phyloP scores from a whole-genome alignment of 2,797 vertebrate species.

The Taeniopygia guttata region DNA sequence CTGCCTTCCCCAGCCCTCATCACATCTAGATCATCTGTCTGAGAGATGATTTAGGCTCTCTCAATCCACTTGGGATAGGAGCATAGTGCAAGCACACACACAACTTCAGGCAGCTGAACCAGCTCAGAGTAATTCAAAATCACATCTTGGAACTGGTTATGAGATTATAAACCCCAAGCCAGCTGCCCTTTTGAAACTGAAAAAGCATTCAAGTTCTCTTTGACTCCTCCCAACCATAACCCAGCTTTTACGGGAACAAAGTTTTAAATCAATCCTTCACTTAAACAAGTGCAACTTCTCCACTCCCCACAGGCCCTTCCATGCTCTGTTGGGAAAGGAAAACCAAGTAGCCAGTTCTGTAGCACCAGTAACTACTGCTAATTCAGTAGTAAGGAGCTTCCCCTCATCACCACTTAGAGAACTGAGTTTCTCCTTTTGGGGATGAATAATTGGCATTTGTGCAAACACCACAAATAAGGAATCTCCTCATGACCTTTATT shows the following conservation, averaged over 20 bases:
- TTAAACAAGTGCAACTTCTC: neutral
- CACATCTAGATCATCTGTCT: neutral
- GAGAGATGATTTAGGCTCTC: neutral
- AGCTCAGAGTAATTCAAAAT: neutral
- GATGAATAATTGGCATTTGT: neutral
- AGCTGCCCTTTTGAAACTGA: neutral
- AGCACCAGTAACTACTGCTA: neutral
- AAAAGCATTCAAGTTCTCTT: neutral
- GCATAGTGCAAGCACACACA: accelerated
- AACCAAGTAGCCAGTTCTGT: neutral
- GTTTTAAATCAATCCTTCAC: neutral
- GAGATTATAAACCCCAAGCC: neutral
- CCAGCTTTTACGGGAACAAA: neutral
- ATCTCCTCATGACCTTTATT: constrained; percentile 50
- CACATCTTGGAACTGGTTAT: neutral
- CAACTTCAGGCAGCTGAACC: neutral
- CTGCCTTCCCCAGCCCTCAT: neutral
- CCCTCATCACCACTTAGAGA: neutral
- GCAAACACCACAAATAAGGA: constrained; percentile 17
- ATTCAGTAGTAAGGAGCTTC: neutral
- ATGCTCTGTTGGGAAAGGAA: neutral
- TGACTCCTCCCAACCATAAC: neutral
- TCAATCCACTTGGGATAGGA: neutral
- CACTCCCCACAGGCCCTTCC: neutral
- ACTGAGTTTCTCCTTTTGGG: neutral